Percentiles rank a stretch among this genome's conserved stretches.
Conservation (phyloP, 2,113 vertebrate species). For the Plecotus auritus region DNA sequence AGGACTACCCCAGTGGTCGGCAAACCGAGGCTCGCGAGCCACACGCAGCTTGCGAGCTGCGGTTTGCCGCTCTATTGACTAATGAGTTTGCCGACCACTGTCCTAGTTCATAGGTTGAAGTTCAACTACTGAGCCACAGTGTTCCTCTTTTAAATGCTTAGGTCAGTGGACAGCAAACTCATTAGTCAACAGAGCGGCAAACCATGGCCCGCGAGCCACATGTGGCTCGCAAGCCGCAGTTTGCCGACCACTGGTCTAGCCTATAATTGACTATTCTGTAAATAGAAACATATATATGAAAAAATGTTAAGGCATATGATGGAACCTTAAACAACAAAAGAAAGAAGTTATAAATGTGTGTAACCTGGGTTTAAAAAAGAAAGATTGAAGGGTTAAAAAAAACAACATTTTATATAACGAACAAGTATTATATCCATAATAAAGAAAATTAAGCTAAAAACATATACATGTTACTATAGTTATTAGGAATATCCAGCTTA, state of each 20-base stretch:
- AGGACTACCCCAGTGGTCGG: no score
- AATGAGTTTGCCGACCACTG: no score
- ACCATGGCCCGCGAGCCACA: no score
- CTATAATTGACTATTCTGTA: background rate
- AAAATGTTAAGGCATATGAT: background rate
- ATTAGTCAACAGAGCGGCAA: no score
- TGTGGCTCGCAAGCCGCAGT: no score
- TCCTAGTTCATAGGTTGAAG: no score
- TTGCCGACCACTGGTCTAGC: background rate
- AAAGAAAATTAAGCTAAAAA: background rate
- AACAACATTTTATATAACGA: background rate
- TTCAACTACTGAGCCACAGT: no score
- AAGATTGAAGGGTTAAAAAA: background rate
- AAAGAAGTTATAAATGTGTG: background rate
- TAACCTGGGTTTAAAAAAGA: background rate
- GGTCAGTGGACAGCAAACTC: no score
- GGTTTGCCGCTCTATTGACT: no score
- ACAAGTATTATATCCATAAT: background rate
- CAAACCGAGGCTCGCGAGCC: no score
- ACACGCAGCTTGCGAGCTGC: no score
- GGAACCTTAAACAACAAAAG: conserved; percentile 11
- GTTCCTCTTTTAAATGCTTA: no score
- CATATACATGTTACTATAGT: background rate
- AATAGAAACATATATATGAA: background rate
- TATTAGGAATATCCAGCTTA: background rate